These are phyloP conservation scores for Liasis olivaceus DNA, from an alignment of 2,797 vertebrate genomes.

Conservation along the genomic window DNA sequence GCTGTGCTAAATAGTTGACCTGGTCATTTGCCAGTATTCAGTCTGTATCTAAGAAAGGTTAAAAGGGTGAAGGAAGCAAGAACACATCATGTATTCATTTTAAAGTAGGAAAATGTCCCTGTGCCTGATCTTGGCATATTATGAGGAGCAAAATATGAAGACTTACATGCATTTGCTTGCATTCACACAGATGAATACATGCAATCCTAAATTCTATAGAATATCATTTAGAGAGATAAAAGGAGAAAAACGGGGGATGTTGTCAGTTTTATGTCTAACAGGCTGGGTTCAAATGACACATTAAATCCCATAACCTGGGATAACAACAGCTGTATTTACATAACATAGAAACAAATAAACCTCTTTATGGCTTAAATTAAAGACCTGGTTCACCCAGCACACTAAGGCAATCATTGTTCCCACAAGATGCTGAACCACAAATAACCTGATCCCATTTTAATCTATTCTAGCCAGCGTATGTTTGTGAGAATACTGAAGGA, in stretches of 20 bases:
- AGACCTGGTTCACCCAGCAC: not conserved
- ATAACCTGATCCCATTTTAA: not conserved
- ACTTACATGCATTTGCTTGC: not conserved
- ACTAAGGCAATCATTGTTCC: not conserved
- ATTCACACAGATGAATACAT: not conserved
- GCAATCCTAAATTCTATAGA: not conserved
- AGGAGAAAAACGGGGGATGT: not conserved
- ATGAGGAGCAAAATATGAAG: not conserved
- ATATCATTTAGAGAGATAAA: not conserved
- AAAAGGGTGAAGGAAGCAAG: not conserved
- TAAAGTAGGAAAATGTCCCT: not conserved
- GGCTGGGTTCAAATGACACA: not conserved
- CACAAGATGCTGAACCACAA: not conserved
- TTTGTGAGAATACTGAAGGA: not conserved
- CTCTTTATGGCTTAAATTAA: not conserved
- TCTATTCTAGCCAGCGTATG: not conserved
- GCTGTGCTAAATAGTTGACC: not conserved
- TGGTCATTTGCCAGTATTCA: not conserved
- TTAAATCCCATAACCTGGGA: not conserved
- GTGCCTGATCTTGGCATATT: not conserved
- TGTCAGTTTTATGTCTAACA: not conserved
- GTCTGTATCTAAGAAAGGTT: not conserved
- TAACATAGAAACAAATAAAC: not conserved
- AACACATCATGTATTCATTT: not conserved
- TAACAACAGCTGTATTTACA: not conserved